Conservation (phyloP, 2,113 vertebrate genomes). For the Gymnogyps californianus region DNA sequence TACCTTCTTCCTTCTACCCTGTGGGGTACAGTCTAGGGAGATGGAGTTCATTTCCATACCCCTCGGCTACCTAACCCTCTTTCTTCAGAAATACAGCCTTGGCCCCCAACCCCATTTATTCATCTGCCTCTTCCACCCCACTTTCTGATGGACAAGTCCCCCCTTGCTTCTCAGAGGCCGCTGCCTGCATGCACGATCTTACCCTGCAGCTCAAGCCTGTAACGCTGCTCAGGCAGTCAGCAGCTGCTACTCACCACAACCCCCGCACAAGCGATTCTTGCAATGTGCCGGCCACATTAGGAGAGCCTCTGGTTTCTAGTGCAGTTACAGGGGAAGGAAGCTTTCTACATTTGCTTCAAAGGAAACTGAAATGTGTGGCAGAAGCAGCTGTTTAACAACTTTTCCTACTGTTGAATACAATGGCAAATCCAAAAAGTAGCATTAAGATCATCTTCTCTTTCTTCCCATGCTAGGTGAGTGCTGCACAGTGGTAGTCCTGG, state of each 20-base stretch:
- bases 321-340: neutral
- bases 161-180: neutral
- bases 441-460: neutral
- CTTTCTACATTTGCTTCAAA: neutral
- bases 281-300: neutral
- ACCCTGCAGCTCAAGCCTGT: neutral
- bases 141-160: neutral
- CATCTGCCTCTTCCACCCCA: neutral
- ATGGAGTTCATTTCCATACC: neutral
- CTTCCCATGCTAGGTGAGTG: neutral
- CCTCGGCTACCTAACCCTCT: neutral
- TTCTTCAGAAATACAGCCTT: neutral
- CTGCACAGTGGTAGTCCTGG: neutral
- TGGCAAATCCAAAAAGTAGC: neutral
- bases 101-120: neutral
- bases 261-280: neutral
- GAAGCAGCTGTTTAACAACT: neutral
- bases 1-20: neutral
- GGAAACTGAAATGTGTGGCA: neutral
- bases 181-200: neutral
- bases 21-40: neutral
- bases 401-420: neutral
- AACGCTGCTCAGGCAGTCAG: accelerated
- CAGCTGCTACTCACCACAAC: neutral
- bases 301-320: neutral